phyloP scores from a whole-genome alignment of 2,888 invertebrate genomes.

The Apotomis betuletana region DNA sequence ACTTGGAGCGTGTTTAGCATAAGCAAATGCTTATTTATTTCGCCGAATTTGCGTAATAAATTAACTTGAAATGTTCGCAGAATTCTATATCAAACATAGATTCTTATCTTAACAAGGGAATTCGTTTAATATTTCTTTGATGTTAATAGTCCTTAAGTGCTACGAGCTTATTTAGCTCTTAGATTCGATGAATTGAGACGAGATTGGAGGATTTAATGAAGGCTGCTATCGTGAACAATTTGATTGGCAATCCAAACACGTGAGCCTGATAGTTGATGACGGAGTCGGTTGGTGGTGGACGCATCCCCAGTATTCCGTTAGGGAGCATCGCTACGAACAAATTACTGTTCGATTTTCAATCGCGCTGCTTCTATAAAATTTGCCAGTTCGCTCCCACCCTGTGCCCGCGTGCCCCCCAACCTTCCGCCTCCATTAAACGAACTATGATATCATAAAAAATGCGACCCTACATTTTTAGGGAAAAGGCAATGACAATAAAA shows the following conservation, averaged over 20 bases:
- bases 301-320: conserved; percentile 49
- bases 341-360: conserved; percentile 63
- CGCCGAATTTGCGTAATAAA: background rate
- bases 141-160: background rate
- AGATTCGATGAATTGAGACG: background rate
- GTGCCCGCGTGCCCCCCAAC: conserved; percentile 41
- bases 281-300: conserved; percentile 31
- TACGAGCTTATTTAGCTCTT: background rate
- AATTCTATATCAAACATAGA: background rate
- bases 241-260: background rate
- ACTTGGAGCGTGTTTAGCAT: background rate
- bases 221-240: background rate
- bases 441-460: conserved; percentile 42
- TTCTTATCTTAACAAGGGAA: background rate
- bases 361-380: conserved; percentile 64
- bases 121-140: background rate
- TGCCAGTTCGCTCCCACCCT: conserved; percentile 50
- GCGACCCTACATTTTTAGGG: conserved; percentile 38
- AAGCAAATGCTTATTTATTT: background rate
- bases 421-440: conserved; percentile 38
- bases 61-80: background rate
- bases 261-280: conserved; percentile 11
- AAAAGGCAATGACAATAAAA: conserved; percentile 41
- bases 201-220: background rate
- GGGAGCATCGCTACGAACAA: conserved; percentile 52